phyloP scores from a whole-genome alignment of 2,113 vertebrate genomes.

The Delphinus delphis region DNA sequence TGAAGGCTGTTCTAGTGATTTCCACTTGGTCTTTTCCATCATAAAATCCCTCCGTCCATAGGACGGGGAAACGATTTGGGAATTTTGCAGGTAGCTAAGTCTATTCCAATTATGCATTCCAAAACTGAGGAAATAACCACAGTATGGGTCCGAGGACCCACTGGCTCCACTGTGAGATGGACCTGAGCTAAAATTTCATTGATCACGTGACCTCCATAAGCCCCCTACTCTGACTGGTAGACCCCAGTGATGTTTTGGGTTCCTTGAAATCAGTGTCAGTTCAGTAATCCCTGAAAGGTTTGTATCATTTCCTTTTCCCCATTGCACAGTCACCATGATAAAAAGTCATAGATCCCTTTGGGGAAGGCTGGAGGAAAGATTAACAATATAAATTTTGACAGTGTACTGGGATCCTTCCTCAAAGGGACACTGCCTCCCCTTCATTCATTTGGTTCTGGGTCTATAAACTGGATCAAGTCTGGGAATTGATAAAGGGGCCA shows the following conservation, averaged over 20 bases:
- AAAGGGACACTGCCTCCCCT: background rate
- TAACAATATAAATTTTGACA: background rate
- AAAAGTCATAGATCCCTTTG: background rate
- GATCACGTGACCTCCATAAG: background rate
- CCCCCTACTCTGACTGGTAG: background rate
- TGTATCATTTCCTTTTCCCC: background rate
- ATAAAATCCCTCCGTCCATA: background rate
- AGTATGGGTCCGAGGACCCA: fast-evolving
- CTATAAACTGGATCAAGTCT: background rate
- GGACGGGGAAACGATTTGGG: too few relatives aligned
- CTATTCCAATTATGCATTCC: background rate
- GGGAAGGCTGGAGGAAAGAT: background rate
- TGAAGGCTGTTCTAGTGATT: background rate
- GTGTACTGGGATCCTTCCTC: background rate
- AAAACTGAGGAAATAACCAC: background rate
- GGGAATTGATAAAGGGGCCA: background rate
- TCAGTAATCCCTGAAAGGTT: background rate
- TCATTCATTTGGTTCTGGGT: background rate
- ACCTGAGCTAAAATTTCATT: background rate
- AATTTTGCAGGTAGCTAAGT: background rate
- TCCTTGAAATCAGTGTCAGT: background rate
- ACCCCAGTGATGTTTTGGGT: background rate
- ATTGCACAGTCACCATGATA: background rate
- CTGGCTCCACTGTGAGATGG: background rate
- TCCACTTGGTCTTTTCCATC: background rate